Evolutionary conservation across 2,113 vertebrate genomes (phyloP).

Genomic region (Macrotis lagotis): DNA sequence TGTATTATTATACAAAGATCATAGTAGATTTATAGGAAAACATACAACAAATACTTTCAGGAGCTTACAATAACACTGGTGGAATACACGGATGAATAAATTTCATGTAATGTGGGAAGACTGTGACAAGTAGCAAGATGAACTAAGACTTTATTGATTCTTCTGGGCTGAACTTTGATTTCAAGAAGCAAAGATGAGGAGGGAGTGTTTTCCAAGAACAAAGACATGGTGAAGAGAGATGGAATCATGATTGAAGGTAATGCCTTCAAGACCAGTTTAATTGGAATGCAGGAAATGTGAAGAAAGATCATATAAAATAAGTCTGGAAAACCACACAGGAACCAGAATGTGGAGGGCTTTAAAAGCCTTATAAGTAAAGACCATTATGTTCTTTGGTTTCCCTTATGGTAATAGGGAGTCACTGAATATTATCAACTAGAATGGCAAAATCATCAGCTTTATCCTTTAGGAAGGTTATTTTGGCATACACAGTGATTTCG

Average conservation of each 20-base stretch:
- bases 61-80: neutral
- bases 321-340: neutral
- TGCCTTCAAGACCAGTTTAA: neutral
- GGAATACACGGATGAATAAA: neutral
- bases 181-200: neutral
- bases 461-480: neutral
- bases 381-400: too few relatives aligned
- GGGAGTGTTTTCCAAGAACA: neutral
- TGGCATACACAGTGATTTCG: neutral
- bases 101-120: neutral
- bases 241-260: neutral
- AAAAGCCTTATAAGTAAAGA: neutral
- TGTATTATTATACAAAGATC: too few relatives aligned
- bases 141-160: neutral
- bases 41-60: neutral
- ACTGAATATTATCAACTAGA: neutral
- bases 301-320: neutral
- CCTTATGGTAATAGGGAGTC: neutral
- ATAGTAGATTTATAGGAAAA: neutral
- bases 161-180: neutral
- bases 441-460: neutral
- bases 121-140: neutral
- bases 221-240: neutral
- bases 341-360: neutral
- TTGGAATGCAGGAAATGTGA: neutral